Evolutionary conservation across 2,113 vertebrate species (phyloP).

Genomic region (Microtus pennsylvanicus): DNA sequence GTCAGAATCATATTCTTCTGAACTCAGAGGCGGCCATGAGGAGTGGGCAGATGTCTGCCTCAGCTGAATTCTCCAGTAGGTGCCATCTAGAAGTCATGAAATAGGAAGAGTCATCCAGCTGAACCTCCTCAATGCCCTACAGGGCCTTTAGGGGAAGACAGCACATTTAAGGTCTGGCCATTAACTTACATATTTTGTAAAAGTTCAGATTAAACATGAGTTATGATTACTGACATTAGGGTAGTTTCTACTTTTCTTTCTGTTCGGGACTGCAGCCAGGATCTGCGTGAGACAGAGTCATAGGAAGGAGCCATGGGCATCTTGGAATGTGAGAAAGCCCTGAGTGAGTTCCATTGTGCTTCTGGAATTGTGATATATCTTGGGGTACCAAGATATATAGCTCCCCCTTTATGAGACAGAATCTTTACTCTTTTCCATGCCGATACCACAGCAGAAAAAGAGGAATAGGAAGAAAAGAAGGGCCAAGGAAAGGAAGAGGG

Average conservation of each 20-base stretch:
- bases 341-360: conserved; percentile 56
- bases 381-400: conserved; percentile 66
- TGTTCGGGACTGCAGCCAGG: conserved; percentile 67
- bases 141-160: too few relatives aligned
- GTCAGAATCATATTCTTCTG: neutral
- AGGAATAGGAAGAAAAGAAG: neutral
- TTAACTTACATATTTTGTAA: neutral
- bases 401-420: conserved; percentile 79
- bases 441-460: conserved; percentile 59
- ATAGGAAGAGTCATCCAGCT: neutral
- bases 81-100: neutral
- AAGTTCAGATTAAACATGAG: neutral
- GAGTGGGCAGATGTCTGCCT: neutral
- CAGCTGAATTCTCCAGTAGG: neutral
- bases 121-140: neutral
- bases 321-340: conserved; percentile 73
- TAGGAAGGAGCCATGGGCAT: conserved; percentile 66
- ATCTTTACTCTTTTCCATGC: conserved; percentile 81
- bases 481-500: neutral
- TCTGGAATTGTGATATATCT: conserved; percentile 75
- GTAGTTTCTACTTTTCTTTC: conserved; percentile 53
- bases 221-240: conserved; percentile 7
- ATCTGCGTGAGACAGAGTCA: conserved; percentile 57
- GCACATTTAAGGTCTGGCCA: neutral
- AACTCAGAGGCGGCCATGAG: neutral